phyloP scores from a whole-genome alignment of 2,888 invertebrate species.

The Baronia brevicornis region DNA sequence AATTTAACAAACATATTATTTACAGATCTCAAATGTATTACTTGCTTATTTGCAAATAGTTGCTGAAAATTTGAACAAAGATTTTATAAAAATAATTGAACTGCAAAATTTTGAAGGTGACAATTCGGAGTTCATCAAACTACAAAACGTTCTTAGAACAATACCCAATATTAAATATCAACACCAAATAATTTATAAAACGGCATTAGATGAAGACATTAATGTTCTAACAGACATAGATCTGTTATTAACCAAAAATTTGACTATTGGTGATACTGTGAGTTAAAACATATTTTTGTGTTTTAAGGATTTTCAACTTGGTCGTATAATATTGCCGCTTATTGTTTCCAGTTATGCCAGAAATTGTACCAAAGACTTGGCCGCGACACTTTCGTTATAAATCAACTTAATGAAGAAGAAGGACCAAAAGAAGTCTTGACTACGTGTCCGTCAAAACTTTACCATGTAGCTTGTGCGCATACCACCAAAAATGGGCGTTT shows the following conservation, averaged over 20 bases:
- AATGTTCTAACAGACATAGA: slow-evolving; percentile 19
- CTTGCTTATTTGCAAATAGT: slow-evolving; percentile 30
- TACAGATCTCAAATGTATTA: slow-evolving; percentile 25
- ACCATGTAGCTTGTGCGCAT: slow-evolving; percentile 24
- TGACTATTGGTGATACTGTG: slow-evolving; percentile 28
- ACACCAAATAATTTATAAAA: slow-evolving; percentile 17
- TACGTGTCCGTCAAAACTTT: slow-evolving; percentile 23
- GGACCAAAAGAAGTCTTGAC: too few relatives aligned
- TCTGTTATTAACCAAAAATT: slow-evolving; percentile 23
- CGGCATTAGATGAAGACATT: slow-evolving; percentile 14
- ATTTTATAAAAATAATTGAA: slow-evolving; percentile 24
- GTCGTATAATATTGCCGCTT: background rate
- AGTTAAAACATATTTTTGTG: slow-evolving; percentile 5
- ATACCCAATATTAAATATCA: slow-evolving; percentile 19
- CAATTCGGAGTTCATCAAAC: slow-evolving; percentile 15
- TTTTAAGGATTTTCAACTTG: background rate
- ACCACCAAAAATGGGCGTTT: slow-evolving; percentile 18
- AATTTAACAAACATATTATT: slow-evolving; percentile 6
- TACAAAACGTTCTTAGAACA: slow-evolving; percentile 18
- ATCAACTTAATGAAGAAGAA: slow-evolving; percentile 20
- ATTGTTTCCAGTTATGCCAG: slow-evolving; percentile 27
- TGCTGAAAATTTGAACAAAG: slow-evolving; percentile 30
- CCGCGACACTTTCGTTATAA: slow-evolving; percentile 29
- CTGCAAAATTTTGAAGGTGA: slow-evolving; percentile 17
- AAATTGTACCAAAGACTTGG: slow-evolving; percentile 22